Base-by-base conservation (phyloP, 2,797 vertebrate species). In the Microchirus variegatus region DNA sequence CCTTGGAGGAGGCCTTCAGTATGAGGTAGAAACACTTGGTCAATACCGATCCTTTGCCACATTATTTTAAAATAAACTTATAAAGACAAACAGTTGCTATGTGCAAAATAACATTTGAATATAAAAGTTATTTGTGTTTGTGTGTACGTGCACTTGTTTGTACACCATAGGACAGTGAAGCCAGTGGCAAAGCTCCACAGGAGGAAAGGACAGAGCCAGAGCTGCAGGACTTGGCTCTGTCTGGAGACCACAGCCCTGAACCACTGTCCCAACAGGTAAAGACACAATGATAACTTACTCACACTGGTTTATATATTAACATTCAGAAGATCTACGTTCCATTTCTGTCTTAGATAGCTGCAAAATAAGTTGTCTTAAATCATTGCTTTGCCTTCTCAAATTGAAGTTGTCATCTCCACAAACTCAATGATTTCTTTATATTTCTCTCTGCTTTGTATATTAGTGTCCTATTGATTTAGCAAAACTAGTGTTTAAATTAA, bases 1-100 rank as follows among this genome's bases (percentile, higher is more conserved):
- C 1, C 86, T 96, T 38, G 93, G 90, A 60, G 91, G 83, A 49
- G 90, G 93, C 70, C 92, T 96, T 12, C 93, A 93, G 11, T 95
- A 93, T 1, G 95, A 98, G 95, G 96, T 98, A 83, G 10, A 51
- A 31, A 41, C 1, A 3, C 31, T 5, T 0, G 9, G 31, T 14
- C 15, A 37, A 15, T 22, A 41, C 18, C n/a, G 13, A 43, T 44
- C 26, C 3, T 18, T 45, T 45, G 4, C 12, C 31, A n/a, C 41
- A 9, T 8, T 3, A 12, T 44, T 44, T 1, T 57, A 10, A 54
- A 36, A 18, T 4, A 35, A 46, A 19, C 18, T 1, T 14, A 45
- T 10, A 3, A 2, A 44, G 53, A 56, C 14, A 43, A 26, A 43
- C 15, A n/a, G 41, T 19, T 43, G 19, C 10, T 31, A n/a, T n/a